Percentiles rank a stretch among this genome's conserved stretches.
Evolutionary conservation across 2,797 vertebrate species (phyloP).

Genomic region (Chloroceryle inda): DNA sequence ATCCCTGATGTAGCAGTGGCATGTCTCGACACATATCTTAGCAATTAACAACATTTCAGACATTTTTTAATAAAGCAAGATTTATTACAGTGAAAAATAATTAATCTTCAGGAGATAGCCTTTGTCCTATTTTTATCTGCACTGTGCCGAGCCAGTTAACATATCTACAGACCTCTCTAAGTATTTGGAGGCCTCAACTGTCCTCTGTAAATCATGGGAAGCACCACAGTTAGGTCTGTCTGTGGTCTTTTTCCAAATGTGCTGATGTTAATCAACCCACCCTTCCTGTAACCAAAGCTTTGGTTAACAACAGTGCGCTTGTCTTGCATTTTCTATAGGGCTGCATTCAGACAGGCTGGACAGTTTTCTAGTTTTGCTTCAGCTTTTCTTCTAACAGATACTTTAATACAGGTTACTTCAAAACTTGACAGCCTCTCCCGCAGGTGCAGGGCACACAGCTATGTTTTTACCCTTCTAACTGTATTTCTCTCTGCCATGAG

Average conservation of each 20-base stretch:
- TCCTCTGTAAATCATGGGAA: neutral
- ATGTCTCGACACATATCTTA: neutral
- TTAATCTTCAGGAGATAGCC: neutral
- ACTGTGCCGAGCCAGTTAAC: neutral
- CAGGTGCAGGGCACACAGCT: neutral
- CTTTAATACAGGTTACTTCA: neutral
- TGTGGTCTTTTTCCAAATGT: neutral
- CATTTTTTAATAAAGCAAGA: neutral
- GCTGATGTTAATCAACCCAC: neutral
- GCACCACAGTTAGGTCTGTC: neutral
- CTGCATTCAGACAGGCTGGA: constrained; percentile 20
- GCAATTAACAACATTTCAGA: neutral
- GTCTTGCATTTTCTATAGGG: neutral
- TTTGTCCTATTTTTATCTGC: neutral
- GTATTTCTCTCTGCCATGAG: neutral
- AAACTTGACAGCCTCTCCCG: constrained; percentile 29
- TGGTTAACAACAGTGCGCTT: neutral
- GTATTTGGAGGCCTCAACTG: neutral
- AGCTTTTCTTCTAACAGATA: constrained; percentile 41
- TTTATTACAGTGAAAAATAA: neutral
- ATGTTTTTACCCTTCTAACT: neutral
- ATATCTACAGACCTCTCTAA: neutral
- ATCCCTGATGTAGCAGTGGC: neutral
- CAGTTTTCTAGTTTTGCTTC: constrained; percentile 38
- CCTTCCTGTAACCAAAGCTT: neutral